Evolutionary conservation across 2,797 vertebrate species (phyloP).

Genomic region (Falco peregrinus): DNA sequence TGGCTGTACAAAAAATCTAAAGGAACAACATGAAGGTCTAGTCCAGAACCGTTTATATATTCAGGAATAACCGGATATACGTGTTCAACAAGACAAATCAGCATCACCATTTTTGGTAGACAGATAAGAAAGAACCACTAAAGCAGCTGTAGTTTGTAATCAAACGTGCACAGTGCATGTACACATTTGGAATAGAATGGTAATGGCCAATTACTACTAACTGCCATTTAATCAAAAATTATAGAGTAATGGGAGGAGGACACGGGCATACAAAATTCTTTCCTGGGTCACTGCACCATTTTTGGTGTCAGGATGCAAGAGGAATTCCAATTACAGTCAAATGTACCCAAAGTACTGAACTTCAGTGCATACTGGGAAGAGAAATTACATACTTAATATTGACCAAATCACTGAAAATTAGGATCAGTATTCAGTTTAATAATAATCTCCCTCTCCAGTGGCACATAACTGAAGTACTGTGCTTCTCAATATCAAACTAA

Average conservation of each 20-base stretch:
- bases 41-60: background rate
- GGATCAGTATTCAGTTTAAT: background rate
- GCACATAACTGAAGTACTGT: background rate
- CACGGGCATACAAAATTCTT: background rate
- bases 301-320: background rate
- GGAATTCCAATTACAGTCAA: background rate
- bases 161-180: background rate
- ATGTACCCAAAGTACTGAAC: background rate
- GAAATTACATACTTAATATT: background rate
- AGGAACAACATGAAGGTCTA: background rate
- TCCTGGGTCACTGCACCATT: background rate
- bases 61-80: background rate
- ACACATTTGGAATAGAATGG: background rate
- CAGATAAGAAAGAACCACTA: background rate
- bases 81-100: background rate
- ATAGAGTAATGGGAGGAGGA: background rate
- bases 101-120: background rate
- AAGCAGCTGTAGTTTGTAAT: background rate
- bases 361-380: background rate
- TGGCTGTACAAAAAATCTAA: background rate
- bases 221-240: background rate
- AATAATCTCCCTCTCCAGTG: background rate
- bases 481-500: background rate
- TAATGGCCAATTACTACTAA: background rate
- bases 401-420: background rate